Percentiles rank a stretch among this genome's conserved stretches.
These are phyloP conservation scores for Meteorus sp. DNA, from an alignment of 1,140 invertebrate genomes.

Conservation along the genomic window DNA sequence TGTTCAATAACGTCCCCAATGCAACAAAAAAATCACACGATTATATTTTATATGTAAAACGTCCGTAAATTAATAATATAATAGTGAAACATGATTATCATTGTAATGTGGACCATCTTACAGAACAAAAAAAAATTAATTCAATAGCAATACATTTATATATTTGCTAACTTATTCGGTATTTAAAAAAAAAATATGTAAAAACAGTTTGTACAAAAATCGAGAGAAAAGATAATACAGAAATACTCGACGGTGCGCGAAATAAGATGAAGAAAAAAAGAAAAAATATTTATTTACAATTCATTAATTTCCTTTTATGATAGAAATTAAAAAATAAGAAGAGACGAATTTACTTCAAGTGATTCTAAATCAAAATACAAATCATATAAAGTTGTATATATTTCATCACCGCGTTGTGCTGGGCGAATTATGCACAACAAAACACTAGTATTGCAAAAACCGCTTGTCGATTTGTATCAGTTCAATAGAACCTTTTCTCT, in stretches of 20 bases:
- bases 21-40: conserved; percentile 39
- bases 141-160: conserved; percentile 16
- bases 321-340: not conserved
- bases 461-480: conserved; percentile 25
- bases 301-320: not conserved
- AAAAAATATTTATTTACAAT: not conserved
- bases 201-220: conserved; percentile 60
- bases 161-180: conserved; percentile 33
- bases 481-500: conserved; percentile 34
- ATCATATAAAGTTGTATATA: not conserved
- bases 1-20: conserved; percentile 26
- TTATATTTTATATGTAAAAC: conserved; percentile 28
- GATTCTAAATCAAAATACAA: not conserved
- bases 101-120: conserved; percentile 39
- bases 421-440: not conserved
- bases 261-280: conserved; percentile 34
- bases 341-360: not conserved
- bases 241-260: conserved; percentile 43
- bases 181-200: conserved; percentile 46
- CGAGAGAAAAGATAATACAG: conserved; percentile 52
- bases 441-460: conserved; percentile 31
- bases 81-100: conserved; percentile 46
- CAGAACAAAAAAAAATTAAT: conserved; percentile 35
- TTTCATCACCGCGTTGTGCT: too few relatives aligned
- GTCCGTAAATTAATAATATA: conserved; percentile 37